Base-by-base conservation (phyloP, 2,797 vertebrate genomes). In the Acanthurus lineatus region DNA sequence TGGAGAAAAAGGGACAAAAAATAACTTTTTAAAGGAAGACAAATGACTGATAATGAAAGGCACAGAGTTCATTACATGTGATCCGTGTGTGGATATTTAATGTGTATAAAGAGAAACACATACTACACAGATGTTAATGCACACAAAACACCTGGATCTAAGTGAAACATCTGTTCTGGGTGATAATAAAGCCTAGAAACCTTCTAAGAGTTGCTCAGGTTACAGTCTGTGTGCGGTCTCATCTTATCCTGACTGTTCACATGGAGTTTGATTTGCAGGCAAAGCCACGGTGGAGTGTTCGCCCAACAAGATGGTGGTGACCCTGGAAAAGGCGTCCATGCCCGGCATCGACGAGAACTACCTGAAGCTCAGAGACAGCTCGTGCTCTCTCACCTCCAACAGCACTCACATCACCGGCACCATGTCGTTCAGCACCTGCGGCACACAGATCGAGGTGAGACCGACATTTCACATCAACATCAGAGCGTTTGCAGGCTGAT, bases 321-420 rank as follows among this genome's bases (percentile, higher is more conserved):
- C 35, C 12, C 58, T 96, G 6, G 84, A 88, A 11, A 94, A 92
- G 76, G 72, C 87, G 0, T 92, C 92, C 11, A 85, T 94, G 77
- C 89, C 88, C 0, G 92, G 49, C 25, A 83, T 96, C 10, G 90
- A 95, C 6, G 72, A 52, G 20, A 92, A 82, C 51, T 92, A 79
- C 45, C 92, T 96, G 2, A 62, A 72, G n/a, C 84, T 96, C 69
- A 79, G 35, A 0, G 94, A 96, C 69, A 66, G 86, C 0, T 74
- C 85, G 0, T 95, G 95, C 67, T 91, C 92, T 0, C 88, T 96
- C 7, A 84, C 84, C 19, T 91, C 89, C 74, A 96, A 96, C 52
- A 17, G 2, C 67, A 92, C 94, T 2, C 92, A 94, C 85, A 92
- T 95, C 77, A 63, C 79, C 47, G 95, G 83, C 62, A 83, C 7